Evolutionary conservation across 1,140 invertebrate species (phyloP).

Genomic region (Euwallacea similis): DNA sequence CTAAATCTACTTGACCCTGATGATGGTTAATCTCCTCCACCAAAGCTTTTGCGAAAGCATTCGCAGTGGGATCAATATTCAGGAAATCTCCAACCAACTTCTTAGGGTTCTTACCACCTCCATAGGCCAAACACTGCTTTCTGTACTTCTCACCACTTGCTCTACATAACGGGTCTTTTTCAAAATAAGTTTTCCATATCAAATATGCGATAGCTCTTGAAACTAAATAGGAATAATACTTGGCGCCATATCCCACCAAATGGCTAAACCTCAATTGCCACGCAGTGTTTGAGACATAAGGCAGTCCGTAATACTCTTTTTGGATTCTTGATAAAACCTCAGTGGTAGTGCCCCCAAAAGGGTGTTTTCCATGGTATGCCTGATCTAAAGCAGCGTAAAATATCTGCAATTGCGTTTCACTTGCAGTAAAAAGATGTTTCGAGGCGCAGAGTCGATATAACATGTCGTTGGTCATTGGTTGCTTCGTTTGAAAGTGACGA

Average conservation of each 20-base stretch:
- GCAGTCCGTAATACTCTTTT: constrained; percentile 80
- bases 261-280: constrained; percentile 97
- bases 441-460: constrained; percentile 77
- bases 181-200: constrained; percentile 92
- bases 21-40: constrained; percentile 62
- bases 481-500: constrained; percentile 86
- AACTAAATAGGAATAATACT: constrained; percentile 97
- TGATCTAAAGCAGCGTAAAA: constrained; percentile 91
- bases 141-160: constrained; percentile 76
- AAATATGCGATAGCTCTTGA: constrained; percentile 90
- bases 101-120: constrained; percentile 82
- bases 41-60: constrained; percentile 60
- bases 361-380: constrained; percentile 74
- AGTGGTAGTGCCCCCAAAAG: constrained; percentile 65
- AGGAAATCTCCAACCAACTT: constrained; percentile 75
- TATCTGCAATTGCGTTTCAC: constrained; percentile 88
- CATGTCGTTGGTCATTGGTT: constrained; percentile 78
- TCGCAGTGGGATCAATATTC: constrained; percentile 66
- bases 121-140: constrained; percentile 77
- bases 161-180: constrained; percentile 78
- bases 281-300: constrained; percentile 87
- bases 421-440: constrained; percentile 84
- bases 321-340: constrained; percentile 82
- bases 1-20: constrained; percentile 41
- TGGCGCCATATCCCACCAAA: constrained; percentile 95